Conservation (phyloP, 2,113 vertebrate species). For the Narcine bancroftii region DNA sequence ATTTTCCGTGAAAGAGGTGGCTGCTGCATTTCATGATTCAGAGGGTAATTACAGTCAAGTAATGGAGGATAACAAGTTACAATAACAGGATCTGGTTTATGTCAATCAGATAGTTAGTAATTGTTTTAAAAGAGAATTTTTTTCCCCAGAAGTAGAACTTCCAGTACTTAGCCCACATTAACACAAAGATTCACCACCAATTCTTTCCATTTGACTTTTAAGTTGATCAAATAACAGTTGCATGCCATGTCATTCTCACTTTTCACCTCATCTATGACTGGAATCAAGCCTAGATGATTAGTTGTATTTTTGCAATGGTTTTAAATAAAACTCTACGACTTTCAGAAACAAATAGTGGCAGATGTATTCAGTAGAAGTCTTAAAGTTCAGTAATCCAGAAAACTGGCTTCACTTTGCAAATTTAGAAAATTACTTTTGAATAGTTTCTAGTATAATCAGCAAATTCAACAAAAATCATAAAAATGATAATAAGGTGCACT, state of each 20-base stretch:
- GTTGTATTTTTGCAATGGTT: background rate
- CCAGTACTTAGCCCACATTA: constrained; percentile 31
- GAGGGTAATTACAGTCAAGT: background rate
- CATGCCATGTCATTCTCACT: background rate
- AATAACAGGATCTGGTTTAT: constrained; percentile 34
- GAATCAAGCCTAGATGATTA: background rate
- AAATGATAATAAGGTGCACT: background rate
- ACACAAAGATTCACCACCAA: constrained; percentile 18
- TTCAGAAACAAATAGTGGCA: background rate
- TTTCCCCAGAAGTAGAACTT: constrained; percentile 25
- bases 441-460: background rate
- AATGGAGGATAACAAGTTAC: background rate
- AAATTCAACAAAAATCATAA: background rate
- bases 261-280: background rate
- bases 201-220: constrained; percentile 33
- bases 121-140: background rate
- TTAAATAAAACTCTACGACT: background rate
- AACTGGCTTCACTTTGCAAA: background rate
- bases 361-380: background rate
- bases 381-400: background rate
- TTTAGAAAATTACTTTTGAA: background rate
- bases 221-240: background rate
- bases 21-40: constrained; percentile 19
- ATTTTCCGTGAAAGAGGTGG: constrained; percentile 27
- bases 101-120: background rate